Conservation (phyloP, 2,888 invertebrate species). For the Geophilus truncorum region DNA sequence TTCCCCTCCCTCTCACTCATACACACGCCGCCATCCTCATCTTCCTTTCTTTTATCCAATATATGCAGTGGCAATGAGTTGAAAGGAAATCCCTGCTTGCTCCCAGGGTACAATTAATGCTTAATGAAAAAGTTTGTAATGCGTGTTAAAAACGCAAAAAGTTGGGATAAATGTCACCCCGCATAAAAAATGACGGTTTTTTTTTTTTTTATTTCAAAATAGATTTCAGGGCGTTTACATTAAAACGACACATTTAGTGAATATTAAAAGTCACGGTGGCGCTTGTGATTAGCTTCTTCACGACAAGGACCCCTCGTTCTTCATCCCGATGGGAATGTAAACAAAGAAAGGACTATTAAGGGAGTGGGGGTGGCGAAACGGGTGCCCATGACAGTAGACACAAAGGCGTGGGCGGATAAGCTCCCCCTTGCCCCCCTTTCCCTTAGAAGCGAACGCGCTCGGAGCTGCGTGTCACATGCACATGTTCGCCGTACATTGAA, state of each 20-base stretch:
- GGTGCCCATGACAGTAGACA: conserved; percentile 23
- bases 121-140: conserved; percentile 25
- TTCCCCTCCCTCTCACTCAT: background rate
- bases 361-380: conserved; percentile 1
- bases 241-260: background rate
- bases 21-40: conserved; percentile 7
- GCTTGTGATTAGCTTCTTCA: conserved; percentile 12
- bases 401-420: conserved; percentile 27
- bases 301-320: background rate
- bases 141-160: conserved; percentile 12
- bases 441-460: background rate
- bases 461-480: conserved; percentile 21
- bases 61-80: conserved; percentile 17
- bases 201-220: no score
- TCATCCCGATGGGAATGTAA: conserved; percentile 15
- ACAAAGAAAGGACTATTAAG: conserved; percentile 22
- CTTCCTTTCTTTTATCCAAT: conserved; percentile 3
- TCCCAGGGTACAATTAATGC: conserved; percentile 25
- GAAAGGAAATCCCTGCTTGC: conserved; percentile 25
- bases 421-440: background rate
- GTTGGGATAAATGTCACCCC: background rate
- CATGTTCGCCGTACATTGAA: conserved; percentile 19
- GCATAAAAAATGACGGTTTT: conserved; percentile 12
- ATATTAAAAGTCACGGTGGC: conserved; percentile 15
- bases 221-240: background rate